Evolutionary conservation across 2,888 invertebrate species (phyloP).

Genomic region (Arge pagana): DNA sequence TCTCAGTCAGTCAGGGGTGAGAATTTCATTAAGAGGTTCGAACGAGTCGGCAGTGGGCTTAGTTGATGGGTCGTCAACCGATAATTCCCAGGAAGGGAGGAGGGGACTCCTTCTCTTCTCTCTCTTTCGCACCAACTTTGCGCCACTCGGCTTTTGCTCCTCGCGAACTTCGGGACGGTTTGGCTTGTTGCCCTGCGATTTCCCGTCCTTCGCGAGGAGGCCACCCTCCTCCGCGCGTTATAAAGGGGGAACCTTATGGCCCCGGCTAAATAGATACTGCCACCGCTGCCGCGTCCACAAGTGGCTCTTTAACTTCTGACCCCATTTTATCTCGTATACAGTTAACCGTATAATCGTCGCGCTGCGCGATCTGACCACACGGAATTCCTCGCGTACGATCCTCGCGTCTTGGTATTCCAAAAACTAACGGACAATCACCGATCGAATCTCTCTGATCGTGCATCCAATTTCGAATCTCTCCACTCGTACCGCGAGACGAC

Average conservation of each 20-base stretch:
- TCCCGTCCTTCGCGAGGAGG: constrained; percentile 6
- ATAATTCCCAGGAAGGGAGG: constrained; percentile 56
- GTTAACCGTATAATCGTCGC: constrained; percentile 53
- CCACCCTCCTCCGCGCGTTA: constrained; percentile 30
- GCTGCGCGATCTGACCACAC: constrained; percentile 7
- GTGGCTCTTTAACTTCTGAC: constrained; percentile 60
- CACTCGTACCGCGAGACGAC: not conserved
- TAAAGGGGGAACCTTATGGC: constrained; percentile 58
- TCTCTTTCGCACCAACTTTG: too few relatives aligned
- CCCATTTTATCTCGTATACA: constrained; percentile 53
- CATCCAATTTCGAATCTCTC: not conserved
- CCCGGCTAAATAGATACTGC: constrained; percentile 58
- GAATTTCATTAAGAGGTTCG: constrained; percentile 61
- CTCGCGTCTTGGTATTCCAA: too few relatives aligned
- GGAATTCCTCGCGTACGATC: not conserved
- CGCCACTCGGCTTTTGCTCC: too few relatives aligned
- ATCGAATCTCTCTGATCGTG: too few relatives aligned
- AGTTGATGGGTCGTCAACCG: constrained; percentile 59
- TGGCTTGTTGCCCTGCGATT: constrained; percentile 16
- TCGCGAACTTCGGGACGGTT: constrained; percentile 16
- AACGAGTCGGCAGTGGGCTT: constrained; percentile 57
- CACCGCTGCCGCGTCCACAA: constrained; percentile 52
- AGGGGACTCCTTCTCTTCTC: too few relatives aligned
- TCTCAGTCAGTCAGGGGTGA: constrained; percentile 57
- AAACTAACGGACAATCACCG: too few relatives aligned